These are phyloP conservation scores for Anhinga anhinga DNA, from an alignment of 2,113 vertebrate species.

Conservation along the genomic window DNA sequence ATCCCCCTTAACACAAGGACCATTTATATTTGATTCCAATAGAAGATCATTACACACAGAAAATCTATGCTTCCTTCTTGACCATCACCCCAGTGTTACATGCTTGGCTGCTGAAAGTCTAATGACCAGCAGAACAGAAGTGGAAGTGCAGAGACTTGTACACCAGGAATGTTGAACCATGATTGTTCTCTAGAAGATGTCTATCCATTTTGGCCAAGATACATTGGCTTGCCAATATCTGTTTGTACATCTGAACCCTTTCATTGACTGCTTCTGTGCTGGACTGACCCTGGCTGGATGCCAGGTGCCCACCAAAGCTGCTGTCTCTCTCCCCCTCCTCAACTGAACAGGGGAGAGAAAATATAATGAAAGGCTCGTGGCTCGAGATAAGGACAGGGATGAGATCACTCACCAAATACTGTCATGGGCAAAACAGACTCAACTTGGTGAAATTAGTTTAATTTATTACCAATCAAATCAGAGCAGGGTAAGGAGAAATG, in stretches of 20 bases:
- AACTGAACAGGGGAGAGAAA: background rate
- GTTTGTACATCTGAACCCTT: background rate
- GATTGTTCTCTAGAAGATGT: background rate
- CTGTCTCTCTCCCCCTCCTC: background rate
- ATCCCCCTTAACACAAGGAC: background rate
- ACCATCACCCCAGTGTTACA: background rate
- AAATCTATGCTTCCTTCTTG: background rate
- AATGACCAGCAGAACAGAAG: background rate
- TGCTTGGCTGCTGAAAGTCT: background rate
- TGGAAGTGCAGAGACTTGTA: background rate
- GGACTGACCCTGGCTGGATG: background rate
- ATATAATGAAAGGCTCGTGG: background rate
- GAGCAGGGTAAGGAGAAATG: background rate
- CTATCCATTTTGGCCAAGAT: background rate
- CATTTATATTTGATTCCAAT: background rate
- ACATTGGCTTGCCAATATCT: background rate
- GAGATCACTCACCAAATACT: background rate
- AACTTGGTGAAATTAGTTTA: background rate
- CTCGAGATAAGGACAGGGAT: background rate
- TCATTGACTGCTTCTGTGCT: background rate
- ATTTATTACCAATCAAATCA: background rate
- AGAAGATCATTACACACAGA: background rate
- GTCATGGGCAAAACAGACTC: background rate
- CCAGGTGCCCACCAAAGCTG: background rate
- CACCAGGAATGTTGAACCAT: background rate